A percentile compares a stretch with the other conserved stretches of the same genome.
These are phyloP conservation scores for Andrena hattorfiana DNA, from an alignment of 2,888 invertebrate species.

Conservation along the genomic window DNA sequence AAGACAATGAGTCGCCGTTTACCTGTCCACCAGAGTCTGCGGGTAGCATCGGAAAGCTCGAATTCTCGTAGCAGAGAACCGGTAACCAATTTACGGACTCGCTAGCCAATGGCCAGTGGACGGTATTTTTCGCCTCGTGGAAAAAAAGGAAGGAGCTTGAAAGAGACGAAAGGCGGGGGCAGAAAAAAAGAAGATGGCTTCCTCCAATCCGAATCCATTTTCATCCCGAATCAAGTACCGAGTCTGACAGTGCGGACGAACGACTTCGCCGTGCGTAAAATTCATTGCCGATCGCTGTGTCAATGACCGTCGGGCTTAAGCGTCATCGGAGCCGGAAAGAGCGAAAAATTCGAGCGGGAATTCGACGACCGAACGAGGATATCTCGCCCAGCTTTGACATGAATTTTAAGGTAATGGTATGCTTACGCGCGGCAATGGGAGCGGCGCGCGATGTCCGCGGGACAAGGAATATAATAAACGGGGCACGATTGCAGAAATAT, in stretches of 20 bases:
- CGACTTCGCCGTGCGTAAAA: conserved; percentile 64
- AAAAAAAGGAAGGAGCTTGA: conserved; percentile 29
- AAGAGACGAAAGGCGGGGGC: conserved; percentile 45
- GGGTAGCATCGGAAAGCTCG: conserved; percentile 47
- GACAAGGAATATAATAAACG: background rate
- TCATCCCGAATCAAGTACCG: conserved; percentile 56
- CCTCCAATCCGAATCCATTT: conserved; percentile 65
- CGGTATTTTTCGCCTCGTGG: conserved; percentile 59
- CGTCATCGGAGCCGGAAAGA: conserved; percentile 34
- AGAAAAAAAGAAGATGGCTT: conserved; percentile 41
- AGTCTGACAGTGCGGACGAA: conserved; percentile 60
- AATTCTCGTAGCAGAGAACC: conserved; percentile 47
- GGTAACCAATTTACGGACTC: conserved; percentile 67
- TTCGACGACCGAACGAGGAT: conserved; percentile 20
- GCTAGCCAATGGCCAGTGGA: conserved; percentile 40
- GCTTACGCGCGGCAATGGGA: conserved; percentile 6
- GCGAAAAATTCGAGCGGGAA: conserved; percentile 35
- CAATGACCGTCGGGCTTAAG: conserved; percentile 47
- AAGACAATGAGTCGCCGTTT: conserved; percentile 60
- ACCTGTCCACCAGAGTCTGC: conserved; percentile 44
- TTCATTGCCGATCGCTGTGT: conserved; percentile 58
- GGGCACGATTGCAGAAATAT: background rate
- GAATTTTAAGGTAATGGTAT: conserved; percentile 36
- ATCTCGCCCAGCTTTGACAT: conserved; percentile 8
- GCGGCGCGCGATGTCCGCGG: background rate